Percentiles rank a stretch among this genome's conserved stretches.
These are phyloP conservation scores for Falcaria lacertinaria DNA, from an alignment of 2,888 invertebrate species.

Conservation along the genomic window DNA sequence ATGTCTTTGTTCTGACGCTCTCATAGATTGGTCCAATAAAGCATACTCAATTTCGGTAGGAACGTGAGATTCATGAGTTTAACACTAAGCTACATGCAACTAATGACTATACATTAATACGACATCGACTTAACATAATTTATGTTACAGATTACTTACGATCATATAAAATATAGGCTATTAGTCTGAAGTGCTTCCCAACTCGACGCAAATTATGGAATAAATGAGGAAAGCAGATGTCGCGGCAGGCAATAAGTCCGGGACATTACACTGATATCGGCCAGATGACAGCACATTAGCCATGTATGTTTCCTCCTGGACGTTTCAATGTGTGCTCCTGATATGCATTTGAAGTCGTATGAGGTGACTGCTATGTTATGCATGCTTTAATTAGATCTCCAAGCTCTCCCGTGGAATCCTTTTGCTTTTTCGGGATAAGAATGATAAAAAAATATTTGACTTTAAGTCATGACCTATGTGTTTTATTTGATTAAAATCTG, in stretches of 20 bases:
- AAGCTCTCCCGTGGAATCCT: too few relatives aligned
- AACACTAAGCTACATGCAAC: conserved; percentile 13
- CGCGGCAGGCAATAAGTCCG: conserved; percentile 46
- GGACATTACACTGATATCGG: conserved; percentile 37
- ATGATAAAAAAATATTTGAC: too few relatives aligned
- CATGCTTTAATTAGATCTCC: too few relatives aligned
- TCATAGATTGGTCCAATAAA: background rate
- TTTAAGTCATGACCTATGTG: too few relatives aligned
- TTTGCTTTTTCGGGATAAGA: too few relatives aligned
- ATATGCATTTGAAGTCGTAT: conserved; percentile 33
- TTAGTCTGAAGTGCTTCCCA: conserved; percentile 48
- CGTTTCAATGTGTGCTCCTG: conserved; percentile 34
- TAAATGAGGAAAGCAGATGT: conserved; percentile 59
- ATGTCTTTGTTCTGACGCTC: background rate
- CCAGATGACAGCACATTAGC: conserved; percentile 51
- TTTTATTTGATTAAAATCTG: too few relatives aligned
- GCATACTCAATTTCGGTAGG: background rate
- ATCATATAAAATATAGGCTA: conserved; percentile 38
- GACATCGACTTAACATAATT: conserved; percentile 32
- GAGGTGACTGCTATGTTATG: too few relatives aligned
- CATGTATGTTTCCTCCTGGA: conserved; percentile 43
- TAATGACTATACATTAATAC: conserved; percentile 31
- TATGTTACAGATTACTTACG: conserved; percentile 18
- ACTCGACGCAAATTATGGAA: conserved; percentile 51
- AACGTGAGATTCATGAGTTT: background rate